A percentile compares a stretch with the other conserved stretches of the same genome.
Conservation (phyloP, 2,888 invertebrate species). For the Antheraea yamamai region DNA sequence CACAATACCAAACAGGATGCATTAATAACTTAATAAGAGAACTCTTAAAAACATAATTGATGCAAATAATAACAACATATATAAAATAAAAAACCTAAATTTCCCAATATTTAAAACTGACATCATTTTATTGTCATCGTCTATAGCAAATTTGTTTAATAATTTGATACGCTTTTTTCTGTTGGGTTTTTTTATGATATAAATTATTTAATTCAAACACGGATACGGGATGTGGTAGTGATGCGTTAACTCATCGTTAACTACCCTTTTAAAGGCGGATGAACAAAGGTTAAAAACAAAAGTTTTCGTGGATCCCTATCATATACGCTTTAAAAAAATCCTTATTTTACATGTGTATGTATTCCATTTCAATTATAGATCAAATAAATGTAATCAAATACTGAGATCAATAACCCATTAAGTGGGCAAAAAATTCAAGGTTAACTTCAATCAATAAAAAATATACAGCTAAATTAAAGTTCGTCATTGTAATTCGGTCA, state of each 20-base stretch:
- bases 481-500: background rate
- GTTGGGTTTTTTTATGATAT: background rate
- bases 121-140: conserved; percentile 7
- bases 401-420: background rate
- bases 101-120: conserved; percentile 1
- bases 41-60: background rate
- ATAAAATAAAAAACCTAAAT: background rate
- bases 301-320: background rate
- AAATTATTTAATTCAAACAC: background rate
- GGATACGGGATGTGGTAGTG: background rate
- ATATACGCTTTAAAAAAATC: background rate
- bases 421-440: conserved; percentile 8
- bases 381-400: background rate
- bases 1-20: background rate
- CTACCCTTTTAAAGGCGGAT: background rate
- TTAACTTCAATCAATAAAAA: background rate
- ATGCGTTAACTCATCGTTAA: background rate
- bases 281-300: background rate
- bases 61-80: background rate
- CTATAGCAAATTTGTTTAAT: background rate
- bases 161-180: background rate
- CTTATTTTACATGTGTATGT: background rate
- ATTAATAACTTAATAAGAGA: background rate
- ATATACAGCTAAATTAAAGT: background rate
- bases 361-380: background rate